Percentiles rank a stretch among this genome's conserved stretches.
Conservation (phyloP, 23 tunicate species). For the Corella eumyota region DNA sequence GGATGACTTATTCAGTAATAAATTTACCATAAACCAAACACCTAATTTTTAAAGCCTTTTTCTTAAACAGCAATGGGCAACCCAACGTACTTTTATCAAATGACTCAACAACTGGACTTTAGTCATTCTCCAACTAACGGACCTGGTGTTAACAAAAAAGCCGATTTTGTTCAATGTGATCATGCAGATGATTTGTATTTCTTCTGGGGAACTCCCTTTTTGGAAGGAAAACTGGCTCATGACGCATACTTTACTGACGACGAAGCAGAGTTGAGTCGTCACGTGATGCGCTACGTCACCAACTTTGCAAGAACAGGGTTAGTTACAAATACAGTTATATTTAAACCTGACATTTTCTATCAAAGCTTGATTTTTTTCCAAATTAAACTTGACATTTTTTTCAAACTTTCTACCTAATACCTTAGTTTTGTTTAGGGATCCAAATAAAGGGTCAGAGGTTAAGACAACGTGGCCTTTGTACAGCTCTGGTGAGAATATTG, state of each 20-base stretch:
- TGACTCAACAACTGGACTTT: slow-evolving; percentile 57
- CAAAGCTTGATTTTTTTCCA: too few species aligned
- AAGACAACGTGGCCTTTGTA: too few species aligned
- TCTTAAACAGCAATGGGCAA: slow-evolving; percentile 15
- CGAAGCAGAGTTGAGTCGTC: slow-evolving; percentile 51
- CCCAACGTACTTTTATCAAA: slow-evolving; percentile 61
- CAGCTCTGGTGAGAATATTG: too few species aligned
- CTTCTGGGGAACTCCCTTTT: slow-evolving; percentile 69
- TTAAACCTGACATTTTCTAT: too few species aligned
- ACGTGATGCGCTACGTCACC: slow-evolving; percentile 55
- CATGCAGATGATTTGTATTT: slow-evolving; percentile 70
- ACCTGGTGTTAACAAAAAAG: slow-evolving; percentile 52
- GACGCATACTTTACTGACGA: slow-evolving; percentile 81
- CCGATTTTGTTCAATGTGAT: slow-evolving; percentile 64
- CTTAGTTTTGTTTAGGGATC: too few species aligned
- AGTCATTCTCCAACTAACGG: slow-evolving; percentile 64
- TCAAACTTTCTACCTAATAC: too few species aligned
- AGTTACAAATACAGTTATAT: too few species aligned
- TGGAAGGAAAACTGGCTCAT: slow-evolving; percentile 40
- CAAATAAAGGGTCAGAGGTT: too few species aligned
- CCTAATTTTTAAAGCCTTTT: too few species aligned
- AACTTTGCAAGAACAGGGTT: slow-evolving; percentile 83
- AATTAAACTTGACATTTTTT: too few species aligned
- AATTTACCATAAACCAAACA: too few species aligned
- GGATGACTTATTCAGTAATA: too few species aligned